Evolutionary conservation across 2,797 vertebrate species (phyloP).

Genomic region (Notamacropus eugenii): DNA sequence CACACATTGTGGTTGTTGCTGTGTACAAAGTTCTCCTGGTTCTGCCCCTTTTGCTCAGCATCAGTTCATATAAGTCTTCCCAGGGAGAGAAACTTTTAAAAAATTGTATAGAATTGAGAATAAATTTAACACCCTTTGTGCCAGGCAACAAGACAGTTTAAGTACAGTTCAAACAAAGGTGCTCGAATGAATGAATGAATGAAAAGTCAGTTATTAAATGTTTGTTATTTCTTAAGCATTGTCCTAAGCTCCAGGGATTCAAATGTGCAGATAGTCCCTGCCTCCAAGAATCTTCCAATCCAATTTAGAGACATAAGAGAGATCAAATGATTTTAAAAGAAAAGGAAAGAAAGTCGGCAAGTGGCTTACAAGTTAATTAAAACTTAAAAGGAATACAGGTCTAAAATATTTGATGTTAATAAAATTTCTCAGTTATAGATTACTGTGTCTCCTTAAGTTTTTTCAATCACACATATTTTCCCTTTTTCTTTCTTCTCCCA

Average conservation of each 20-base stretch:
- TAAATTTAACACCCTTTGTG: constrained; percentile 70
- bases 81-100: constrained; percentile 67
- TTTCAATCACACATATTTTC: background rate
- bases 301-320: background rate
- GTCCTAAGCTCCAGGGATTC: background rate
- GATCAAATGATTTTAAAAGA: background rate
- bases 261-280: background rate
- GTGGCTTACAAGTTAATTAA: background rate
- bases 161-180: background rate
- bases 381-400: background rate
- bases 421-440: background rate
- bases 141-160: constrained; percentile 45
- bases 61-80: too few species aligned
- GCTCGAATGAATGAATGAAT: background rate
- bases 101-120: constrained; percentile 74
- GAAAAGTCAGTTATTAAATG: background rate
- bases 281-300: background rate
- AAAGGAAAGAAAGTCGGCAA: background rate
- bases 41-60: too few species aligned
- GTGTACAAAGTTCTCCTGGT: too few species aligned
- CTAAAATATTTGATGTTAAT: background rate
- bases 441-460: background rate
- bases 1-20: too few species aligned
- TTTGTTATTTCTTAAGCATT: background rate
- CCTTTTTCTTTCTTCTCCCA: background rate